Evolutionary conservation across 2,797 vertebrate genomes (phyloP), one percentile per base, ranked within the genome.

Genomic region (Urosaurus nigricauda): DNA sequence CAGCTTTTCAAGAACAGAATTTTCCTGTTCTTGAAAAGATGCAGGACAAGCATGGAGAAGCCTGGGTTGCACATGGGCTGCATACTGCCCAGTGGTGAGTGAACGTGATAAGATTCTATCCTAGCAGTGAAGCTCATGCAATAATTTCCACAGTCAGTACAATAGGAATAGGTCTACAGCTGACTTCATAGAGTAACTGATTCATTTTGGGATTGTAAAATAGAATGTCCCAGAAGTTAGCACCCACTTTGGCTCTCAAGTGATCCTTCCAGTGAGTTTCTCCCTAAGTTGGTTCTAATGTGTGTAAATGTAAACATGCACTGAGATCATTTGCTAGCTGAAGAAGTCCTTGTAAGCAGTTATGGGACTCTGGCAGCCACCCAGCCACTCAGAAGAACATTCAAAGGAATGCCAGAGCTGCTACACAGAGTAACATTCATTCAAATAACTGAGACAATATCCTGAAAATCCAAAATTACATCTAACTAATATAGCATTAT

Each of bases 291-390:
- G 47, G 70, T 71, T 63, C 58, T 37, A 56, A 56, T 68, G 78
- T 70, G 60, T 26, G 40, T 78, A 60, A 84, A 84, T 78, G 35
- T 56, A 77, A 56, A 65, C 60, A 84, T 68, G 51, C 63, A 37
- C 21, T 75, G 47, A 88, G 56, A 68, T 70, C 73, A 74, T 88
- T 84, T 79, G 74, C 74, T 58, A 70, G 77, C 81, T 78, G n/a
- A 88, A 88, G 29, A 78, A 78, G 47, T 56, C 47, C 35, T 68
- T 47, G 29, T 68, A 58, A n/a, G 71, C 70, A 40, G 58, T 68
- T 71, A 9, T 51, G 9, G 32, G 58, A 79, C 32, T 68, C 53
- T 84, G 82, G 60, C 60, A 79, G 65, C n/a, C 51, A 70, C 73
- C n/a, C 70, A 73, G 43, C 79, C 13, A 56, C 14, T 13, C 13